Evolutionary conservation across 2,888 invertebrate genomes (phyloP).

Genomic region (Crioceris asparagi): DNA sequence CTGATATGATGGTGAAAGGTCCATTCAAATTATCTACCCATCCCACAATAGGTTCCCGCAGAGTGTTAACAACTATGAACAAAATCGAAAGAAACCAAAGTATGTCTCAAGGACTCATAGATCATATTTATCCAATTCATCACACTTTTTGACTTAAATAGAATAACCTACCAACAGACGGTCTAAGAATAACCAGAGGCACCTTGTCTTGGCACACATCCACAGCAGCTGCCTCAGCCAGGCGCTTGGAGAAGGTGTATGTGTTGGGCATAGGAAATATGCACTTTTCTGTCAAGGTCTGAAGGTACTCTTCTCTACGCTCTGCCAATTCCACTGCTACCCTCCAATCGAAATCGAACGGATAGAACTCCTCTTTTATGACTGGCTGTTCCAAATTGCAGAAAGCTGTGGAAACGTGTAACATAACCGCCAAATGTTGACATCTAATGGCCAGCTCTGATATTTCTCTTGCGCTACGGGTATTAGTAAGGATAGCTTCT

Average conservation of each 20-base stretch:
- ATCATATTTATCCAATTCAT: conserved; percentile 44
- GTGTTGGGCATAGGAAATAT: conserved; percentile 73
- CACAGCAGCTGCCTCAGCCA: conserved; percentile 71
- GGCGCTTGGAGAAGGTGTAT: conserved; percentile 81
- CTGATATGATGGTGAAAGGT: conserved; percentile 48
- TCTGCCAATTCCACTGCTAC: conserved; percentile 56
- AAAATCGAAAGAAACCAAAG: neutral
- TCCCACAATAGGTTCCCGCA: conserved; percentile 18
- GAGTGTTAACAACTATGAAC: conserved; percentile 17
- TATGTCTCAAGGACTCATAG: no score
- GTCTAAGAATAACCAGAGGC: conserved; percentile 70
- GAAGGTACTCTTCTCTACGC: conserved; percentile 44
- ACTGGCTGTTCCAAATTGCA: conserved; percentile 51
- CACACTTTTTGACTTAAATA: conserved; percentile 44
- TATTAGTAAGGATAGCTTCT: conserved; percentile 51
- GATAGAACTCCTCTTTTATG: neutral
- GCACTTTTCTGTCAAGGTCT: conserved; percentile 48
- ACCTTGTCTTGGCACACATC: conserved; percentile 48
- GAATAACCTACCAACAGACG: conserved; percentile 67
- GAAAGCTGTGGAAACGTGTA: conserved; percentile 83
- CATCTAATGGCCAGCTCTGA: conserved; percentile 48
- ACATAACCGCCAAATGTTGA: conserved; percentile 41
- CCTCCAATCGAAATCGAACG: conserved; percentile 51
- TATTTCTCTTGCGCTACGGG: conserved; percentile 53
- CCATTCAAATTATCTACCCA: conserved; percentile 94